A percentile compares a stretch with the other conserved stretches of the same genome.
phyloP scores from a whole-genome alignment of 2,113 vertebrate genomes.

The Nycticryphes semicollaris region DNA sequence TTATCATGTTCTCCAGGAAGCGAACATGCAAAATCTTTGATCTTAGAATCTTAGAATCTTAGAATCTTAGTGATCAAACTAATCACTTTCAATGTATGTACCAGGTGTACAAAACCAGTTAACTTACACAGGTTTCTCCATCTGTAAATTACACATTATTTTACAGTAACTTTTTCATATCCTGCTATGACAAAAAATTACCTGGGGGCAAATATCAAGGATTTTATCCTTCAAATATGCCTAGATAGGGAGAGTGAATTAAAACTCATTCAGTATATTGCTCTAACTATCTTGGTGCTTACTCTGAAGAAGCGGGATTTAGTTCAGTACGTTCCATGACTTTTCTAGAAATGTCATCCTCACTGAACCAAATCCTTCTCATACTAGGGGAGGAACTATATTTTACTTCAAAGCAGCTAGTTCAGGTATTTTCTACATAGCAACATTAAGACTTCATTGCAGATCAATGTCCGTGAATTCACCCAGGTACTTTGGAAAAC shows the following conservation, averaged over 20 bases:
- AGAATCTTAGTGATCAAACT: too few relatives aligned
- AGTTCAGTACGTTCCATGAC: neutral
- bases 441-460: neutral
- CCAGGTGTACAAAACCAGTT: neutral
- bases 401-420: neutral
- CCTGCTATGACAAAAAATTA: neutral
- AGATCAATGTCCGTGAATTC: neutral
- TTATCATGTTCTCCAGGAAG: neutral
- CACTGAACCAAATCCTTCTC: neutral
- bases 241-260: neutral
- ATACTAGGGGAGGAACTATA: neutral
- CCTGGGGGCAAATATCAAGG: neutral
- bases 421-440: neutral
- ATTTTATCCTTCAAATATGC: neutral
- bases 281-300: neutral
- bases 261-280: neutral
- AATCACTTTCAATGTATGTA: neutral
- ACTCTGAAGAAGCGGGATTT: neutral
- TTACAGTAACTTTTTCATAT: neutral
- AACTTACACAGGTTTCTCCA: neutral
- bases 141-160: neutral
- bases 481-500: neutral
- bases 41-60: too few relatives aligned
- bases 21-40: neutral
- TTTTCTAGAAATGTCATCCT: neutral